These are phyloP conservation scores for Ranitomeya imitator DNA, from an alignment of 2,113 vertebrate genomes.

Conservation along the genomic window DNA sequence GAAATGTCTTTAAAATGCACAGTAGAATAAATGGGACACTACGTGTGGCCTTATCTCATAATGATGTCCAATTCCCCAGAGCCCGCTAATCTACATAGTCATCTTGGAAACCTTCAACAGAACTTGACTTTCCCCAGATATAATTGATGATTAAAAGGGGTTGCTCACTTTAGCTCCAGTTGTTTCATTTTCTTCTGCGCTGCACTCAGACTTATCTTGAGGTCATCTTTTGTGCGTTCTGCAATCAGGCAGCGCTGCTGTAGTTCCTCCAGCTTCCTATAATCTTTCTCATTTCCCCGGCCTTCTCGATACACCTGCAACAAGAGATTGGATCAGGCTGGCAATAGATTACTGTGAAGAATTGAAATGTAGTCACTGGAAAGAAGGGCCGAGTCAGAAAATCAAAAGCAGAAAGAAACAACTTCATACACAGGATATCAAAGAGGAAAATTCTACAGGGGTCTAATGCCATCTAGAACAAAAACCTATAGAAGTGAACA, in stretches of 20 bases:
- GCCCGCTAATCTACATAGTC: conserved; percentile 29
- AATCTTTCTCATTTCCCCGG: conserved; percentile 74
- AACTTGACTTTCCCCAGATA: conserved; percentile 11
- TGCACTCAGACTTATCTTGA: conserved; percentile 80
- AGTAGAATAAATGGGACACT: background rate
- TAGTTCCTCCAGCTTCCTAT: conserved; percentile 84
- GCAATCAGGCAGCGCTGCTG: conserved; percentile 84
- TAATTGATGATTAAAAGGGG: conserved; percentile 36
- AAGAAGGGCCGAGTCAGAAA: conserved; percentile 1
- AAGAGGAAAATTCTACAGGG: background rate
- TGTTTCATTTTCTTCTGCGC: conserved; percentile 85
- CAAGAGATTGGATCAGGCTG: background rate
- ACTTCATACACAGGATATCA: background rate
- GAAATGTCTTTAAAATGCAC: background rate
- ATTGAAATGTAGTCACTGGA: conserved; percentile 28
- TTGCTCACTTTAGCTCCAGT: conserved; percentile 86
- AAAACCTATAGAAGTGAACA: background rate
- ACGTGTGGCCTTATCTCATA: conserved; percentile 19
- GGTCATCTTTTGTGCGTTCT: conserved; percentile 83
- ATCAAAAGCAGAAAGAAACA: background rate
- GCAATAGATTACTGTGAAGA: conserved; percentile 31
- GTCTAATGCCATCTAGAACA: background rate
- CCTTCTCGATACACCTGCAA: conserved; percentile 82
- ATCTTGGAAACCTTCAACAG: conserved; percentile 12
- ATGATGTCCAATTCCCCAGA: conserved; percentile 33